Percentiles rank a stretch among this genome's conserved stretches.
These are phyloP conservation scores for Danio tinwini DNA, from an alignment of 2,797 vertebrate species.

Conservation along the genomic window DNA sequence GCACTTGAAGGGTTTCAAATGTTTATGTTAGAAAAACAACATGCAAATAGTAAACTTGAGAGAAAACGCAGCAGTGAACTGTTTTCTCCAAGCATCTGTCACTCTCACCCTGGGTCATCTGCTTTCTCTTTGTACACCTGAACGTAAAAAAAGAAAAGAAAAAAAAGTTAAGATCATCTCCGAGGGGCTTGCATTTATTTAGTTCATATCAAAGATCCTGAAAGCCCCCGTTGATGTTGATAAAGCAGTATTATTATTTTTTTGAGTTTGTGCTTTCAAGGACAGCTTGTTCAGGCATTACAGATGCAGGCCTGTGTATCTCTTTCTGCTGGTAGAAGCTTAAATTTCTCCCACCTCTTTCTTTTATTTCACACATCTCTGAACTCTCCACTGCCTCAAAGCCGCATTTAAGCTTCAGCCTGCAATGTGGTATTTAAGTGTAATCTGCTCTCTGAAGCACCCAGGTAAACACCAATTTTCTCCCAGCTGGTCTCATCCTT, in stretches of 20 bases:
- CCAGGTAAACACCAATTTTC: constrained; percentile 43
- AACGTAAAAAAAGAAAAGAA: background rate
- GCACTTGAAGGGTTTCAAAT: background rate
- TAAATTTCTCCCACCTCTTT: constrained; percentile 16
- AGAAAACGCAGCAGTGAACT: background rate
- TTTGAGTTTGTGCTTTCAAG: constrained; percentile 52
- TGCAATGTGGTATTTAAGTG: constrained; percentile 41
- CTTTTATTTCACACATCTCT: constrained; percentile 33
- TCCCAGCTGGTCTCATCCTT: constrained; percentile 38
- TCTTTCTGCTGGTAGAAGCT: background rate
- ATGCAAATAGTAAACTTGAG: background rate
- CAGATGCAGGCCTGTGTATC: constrained; percentile 5
- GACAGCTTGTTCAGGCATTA: constrained; percentile 14
- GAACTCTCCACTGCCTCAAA: constrained; percentile 38
- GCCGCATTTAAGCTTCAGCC: constrained; percentile 20
- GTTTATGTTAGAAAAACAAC: background rate
- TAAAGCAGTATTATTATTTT: constrained; percentile 45
- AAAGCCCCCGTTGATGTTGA: constrained; percentile 53
- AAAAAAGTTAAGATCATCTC: background rate
- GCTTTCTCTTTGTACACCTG: background rate
- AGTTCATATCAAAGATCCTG: constrained; percentile 53
- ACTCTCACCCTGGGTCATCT: background rate
- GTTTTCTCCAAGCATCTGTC: background rate
- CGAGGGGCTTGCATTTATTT: constrained; percentile 4
- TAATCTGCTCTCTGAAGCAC: constrained; percentile 35